These are phyloP conservation scores for Ferdinandea cuprea DNA, from an alignment of 2,888 invertebrate genomes.

Conservation along the genomic window DNA sequence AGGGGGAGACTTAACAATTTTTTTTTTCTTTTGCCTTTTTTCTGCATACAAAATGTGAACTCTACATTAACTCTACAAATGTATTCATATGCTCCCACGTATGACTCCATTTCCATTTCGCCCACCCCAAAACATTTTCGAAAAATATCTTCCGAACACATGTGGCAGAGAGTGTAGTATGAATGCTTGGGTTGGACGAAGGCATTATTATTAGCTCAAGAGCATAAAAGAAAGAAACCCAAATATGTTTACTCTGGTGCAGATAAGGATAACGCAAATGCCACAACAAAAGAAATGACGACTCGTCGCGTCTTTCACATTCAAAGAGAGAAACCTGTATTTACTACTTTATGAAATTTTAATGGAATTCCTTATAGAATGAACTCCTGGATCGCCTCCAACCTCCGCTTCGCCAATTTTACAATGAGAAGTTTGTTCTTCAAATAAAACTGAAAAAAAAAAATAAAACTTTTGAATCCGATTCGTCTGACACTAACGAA, in stretches of 20 bases:
- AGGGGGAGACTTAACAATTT: too few relatives aligned
- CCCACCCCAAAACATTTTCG: neutral
- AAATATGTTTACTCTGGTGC: slow-evolving; percentile 10
- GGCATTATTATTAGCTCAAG: slow-evolving; percentile 6
- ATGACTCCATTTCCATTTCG: neutral
- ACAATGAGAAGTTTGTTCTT: slow-evolving; percentile 14
- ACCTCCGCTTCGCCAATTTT: neutral
- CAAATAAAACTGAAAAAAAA: too few relatives aligned
- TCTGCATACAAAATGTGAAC: neutral
- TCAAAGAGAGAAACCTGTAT: neutral
- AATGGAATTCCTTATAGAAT: slow-evolving; percentile 41
- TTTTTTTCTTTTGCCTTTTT: slow-evolving; percentile 8
- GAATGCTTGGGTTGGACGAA: slow-evolving; percentile 11
- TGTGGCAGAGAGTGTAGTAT: slow-evolving; percentile 2
- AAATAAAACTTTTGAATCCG: slow-evolving; percentile 30
- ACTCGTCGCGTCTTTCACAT: neutral
- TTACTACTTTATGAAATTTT: slow-evolving; percentile 52
- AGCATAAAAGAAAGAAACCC: slow-evolving; percentile 1
- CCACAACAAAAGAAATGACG: slow-evolving; percentile 29
- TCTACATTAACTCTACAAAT: neutral
- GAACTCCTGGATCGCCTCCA: slow-evolving; percentile 2
- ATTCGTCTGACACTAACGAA: slow-evolving; percentile 47
- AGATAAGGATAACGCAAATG: slow-evolving; percentile 31
- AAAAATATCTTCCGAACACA: slow-evolving; percentile 18
- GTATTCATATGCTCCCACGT: neutral